These are phyloP conservation scores for Cephus spinipes DNA, from an alignment of 2,888 invertebrate genomes.

Conservation along the genomic window DNA sequence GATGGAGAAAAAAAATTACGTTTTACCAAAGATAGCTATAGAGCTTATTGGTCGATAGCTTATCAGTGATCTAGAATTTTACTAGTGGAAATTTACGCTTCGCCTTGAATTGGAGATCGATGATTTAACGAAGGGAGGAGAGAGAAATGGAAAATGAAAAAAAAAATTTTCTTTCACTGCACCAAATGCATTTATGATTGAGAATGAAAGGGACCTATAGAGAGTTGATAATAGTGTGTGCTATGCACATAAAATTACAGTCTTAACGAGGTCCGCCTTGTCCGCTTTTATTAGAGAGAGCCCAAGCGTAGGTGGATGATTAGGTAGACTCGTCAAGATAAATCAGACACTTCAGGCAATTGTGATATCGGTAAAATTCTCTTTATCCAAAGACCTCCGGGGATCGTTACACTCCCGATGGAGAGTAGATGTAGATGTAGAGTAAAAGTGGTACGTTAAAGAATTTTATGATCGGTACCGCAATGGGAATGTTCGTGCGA, in stretches of 20 bases:
- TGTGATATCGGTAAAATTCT: background rate
- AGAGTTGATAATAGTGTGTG: background rate
- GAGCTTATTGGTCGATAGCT: background rate
- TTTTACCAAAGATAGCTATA: background rate
- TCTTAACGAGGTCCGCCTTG: background rate
- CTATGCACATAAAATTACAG: background rate
- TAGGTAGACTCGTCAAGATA: background rate
- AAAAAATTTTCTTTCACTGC: background rate
- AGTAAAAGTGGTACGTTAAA: background rate
- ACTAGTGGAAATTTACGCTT: no score
- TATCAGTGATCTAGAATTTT: background rate
- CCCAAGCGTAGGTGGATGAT: background rate
- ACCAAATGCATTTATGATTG: background rate
- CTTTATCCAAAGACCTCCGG: background rate
- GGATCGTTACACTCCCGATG: background rate
- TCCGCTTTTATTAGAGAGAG: background rate
- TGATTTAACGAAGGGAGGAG: no score
- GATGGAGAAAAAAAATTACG: no score
- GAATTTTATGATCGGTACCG: background rate
- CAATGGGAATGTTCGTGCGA: background rate
- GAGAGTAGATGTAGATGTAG: no score
- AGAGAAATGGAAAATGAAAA: no score
- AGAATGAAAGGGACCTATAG: background rate
- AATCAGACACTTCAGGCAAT: background rate
- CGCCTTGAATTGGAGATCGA: no score